phyloP scores from a whole-genome alignment of 1,140 invertebrate species.

The Drosophila jambulina region DNA sequence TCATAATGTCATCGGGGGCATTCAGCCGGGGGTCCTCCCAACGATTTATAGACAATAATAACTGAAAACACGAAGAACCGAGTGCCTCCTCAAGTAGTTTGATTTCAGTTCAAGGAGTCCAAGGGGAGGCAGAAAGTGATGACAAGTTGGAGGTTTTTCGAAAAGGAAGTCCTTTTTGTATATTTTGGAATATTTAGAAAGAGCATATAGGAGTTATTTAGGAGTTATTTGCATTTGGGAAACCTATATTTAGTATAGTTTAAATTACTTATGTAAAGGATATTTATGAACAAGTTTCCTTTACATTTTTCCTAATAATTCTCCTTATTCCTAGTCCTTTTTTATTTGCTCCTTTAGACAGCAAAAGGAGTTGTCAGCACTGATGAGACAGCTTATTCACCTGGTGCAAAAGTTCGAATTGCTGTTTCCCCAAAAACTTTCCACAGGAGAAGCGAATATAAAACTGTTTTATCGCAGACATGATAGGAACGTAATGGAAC shows the following conservation, averaged over 20 bases:
- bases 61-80: slow-evolving; percentile 73
- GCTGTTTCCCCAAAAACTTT: slow-evolving; percentile 52
- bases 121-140: neutral
- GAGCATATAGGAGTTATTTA: neutral
- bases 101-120: slow-evolving; percentile 53
- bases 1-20: slow-evolving; percentile 81
- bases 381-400: slow-evolving; percentile 5
- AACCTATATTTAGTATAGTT: too few species aligned
- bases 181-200: neutral
- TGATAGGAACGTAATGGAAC: slow-evolving; percentile 45
- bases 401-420: slow-evolving; percentile 35
- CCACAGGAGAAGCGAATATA: slow-evolving; percentile 66
- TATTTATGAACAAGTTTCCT: too few species aligned
- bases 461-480: slow-evolving; percentile 78
- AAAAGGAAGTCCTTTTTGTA: too few species aligned
- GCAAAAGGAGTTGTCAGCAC: neutral
- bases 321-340: neutral
- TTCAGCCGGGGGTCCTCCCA: slow-evolving; percentile 45
- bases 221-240: neutral
- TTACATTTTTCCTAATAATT: rapidly evolving
- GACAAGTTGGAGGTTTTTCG: neutral
- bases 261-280: too few species aligned
- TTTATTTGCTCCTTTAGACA: neutral
- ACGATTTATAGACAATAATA: slow-evolving; percentile 81
- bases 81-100: slow-evolving; percentile 69